phyloP scores from a whole-genome alignment of 2,888 invertebrate species.

The Hypsopygia costalis region DNA sequence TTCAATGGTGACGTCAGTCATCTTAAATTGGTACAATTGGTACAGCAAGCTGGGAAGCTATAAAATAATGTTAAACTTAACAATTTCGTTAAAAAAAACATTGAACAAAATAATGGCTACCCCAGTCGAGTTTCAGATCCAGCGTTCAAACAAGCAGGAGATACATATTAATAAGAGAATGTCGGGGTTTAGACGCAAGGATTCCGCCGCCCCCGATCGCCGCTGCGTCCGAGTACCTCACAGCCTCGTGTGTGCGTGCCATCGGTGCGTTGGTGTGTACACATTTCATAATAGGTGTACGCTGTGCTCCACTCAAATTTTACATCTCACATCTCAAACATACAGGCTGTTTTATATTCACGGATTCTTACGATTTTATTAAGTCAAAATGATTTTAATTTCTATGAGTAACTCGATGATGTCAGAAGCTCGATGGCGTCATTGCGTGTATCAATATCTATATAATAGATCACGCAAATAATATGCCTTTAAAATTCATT shows the following conservation, averaged over 20 bases:
- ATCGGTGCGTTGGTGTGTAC: constrained; percentile 50
- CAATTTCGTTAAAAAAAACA: not conserved
- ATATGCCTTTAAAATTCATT: too few relatives aligned
- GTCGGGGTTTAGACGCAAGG: constrained; percentile 67
- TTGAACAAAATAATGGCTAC: constrained; percentile 42
- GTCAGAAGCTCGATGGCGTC: too few relatives aligned
- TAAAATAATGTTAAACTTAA: too few relatives aligned
- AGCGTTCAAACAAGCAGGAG: constrained; percentile 55
- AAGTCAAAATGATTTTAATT: too few relatives aligned
- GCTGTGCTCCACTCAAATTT: constrained; percentile 73
- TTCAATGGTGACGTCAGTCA: too few relatives aligned
- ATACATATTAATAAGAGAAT: constrained; percentile 77
- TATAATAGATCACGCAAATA: too few relatives aligned
- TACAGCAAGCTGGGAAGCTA: too few relatives aligned
- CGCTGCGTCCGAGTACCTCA: constrained; percentile 61
- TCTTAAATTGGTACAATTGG: too few relatives aligned
- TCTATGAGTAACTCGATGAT: too few relatives aligned
- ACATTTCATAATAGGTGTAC: constrained; percentile 76
- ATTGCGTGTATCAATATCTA: too few relatives aligned
- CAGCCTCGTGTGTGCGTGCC: constrained; percentile 39
- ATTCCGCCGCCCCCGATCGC: constrained; percentile 50
- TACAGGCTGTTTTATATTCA: constrained; percentile 46
- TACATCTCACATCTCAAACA: constrained; percentile 69
- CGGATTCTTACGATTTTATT: too few relatives aligned
- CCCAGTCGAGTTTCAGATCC: constrained; percentile 43